These are phyloP conservation scores for Argyrosomus japonicus DNA, from an alignment of 2,113 vertebrate genomes.

Conservation along the genomic window DNA sequence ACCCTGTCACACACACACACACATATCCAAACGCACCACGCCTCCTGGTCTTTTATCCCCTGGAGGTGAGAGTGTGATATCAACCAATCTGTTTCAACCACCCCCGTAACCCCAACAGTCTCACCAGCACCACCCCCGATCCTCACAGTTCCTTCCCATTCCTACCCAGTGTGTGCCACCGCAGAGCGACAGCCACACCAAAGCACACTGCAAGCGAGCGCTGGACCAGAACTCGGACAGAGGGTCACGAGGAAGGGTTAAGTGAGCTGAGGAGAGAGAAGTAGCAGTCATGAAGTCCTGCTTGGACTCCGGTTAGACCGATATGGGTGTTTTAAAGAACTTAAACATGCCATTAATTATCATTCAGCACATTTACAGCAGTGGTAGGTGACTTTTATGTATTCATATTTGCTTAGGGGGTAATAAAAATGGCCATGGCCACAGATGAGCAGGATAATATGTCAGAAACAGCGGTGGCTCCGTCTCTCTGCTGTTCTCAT, in stretches of 20 bases:
- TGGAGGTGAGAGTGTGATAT: conserved; percentile 72
- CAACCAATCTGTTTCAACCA: conserved; percentile 73
- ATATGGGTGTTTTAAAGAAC: conserved; percentile 16
- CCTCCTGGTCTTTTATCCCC: conserved; percentile 48
- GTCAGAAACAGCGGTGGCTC: conserved; percentile 30
- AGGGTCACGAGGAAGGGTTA: conserved; percentile 56
- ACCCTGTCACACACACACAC: conserved; percentile 39
- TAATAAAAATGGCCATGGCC: conserved; percentile 16
- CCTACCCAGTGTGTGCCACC: conserved; percentile 30
- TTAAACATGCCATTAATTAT: conserved; percentile 15
- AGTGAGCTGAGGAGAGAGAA: conserved; percentile 51
- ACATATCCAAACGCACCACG: conserved; percentile 15
- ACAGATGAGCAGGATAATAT: conserved; percentile 34
- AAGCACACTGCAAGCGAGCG: conserved; percentile 27
- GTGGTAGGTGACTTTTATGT: neutral
- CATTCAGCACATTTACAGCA: conserved; percentile 20
- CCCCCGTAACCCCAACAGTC: conserved; percentile 53
- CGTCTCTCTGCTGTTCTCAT: conserved; percentile 45
- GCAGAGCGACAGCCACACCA: conserved; percentile 19
- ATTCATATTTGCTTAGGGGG: conserved; percentile 36
- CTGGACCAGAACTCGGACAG: conserved; percentile 17
- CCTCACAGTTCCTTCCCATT: conserved; percentile 35
- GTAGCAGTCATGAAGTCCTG: conserved; percentile 28
- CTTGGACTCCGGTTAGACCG: neutral
- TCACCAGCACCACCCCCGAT: conserved; percentile 39